Evolutionary conservation across 2,888 invertebrate species (phyloP).

Genomic region (Encarsia formosa): DNA sequence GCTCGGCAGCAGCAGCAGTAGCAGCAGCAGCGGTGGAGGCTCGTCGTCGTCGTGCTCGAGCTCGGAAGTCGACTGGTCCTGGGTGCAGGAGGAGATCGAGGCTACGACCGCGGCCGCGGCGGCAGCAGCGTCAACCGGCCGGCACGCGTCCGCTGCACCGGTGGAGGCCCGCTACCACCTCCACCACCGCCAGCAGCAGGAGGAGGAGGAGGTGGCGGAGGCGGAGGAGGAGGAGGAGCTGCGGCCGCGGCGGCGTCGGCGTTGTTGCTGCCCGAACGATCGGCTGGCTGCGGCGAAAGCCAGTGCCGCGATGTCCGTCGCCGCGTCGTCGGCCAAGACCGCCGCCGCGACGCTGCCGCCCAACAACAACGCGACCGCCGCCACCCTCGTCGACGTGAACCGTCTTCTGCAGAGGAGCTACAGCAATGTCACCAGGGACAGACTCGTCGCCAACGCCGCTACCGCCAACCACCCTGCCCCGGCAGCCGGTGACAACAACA

Average conservation of each 20-base stretch:
- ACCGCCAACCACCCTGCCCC: not conserved
- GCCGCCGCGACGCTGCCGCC: conserved; percentile 26
- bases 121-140: conserved; percentile 25
- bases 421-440: not conserved
- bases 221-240: conserved; percentile 16
- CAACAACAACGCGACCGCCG: not conserved
- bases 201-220: conserved; percentile 31
- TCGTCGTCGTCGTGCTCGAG: conserved; percentile 28
- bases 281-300: conserved; percentile 34
- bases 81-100: conserved; percentile 49
- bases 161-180: conserved; percentile 25
- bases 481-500: no score
- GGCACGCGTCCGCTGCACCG: conserved; percentile 14
- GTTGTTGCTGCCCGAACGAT: conserved; percentile 34
- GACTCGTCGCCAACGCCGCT: not conserved
- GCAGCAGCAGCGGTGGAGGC: not conserved
- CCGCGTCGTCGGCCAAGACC: conserved; percentile 43
- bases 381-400: not conserved
- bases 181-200: conserved; percentile 27
- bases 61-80: conserved; percentile 49
- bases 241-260: conserved; percentile 16
- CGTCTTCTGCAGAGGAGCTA: no score
- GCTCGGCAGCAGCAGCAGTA: conserved; percentile 1
- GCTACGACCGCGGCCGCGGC: conserved; percentile 27
- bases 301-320: conserved; percentile 50